phyloP scores from a whole-genome alignment of 2,888 invertebrate genomes.

The Drosophila eohydei region DNA sequence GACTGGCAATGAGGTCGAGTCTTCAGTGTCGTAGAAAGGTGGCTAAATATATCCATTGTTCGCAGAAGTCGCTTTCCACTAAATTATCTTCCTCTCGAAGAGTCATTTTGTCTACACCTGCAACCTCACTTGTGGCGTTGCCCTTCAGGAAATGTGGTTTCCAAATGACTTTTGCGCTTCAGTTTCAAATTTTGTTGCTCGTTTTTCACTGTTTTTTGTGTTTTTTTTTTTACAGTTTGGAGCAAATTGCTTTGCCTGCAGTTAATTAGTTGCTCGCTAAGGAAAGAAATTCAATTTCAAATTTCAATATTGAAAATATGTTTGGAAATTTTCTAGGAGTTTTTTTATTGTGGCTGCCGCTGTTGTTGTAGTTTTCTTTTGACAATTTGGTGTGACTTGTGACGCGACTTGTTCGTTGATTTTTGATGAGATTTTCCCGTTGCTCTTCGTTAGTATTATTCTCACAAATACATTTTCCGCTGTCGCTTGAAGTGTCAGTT shows the following conservation, averaged over 20 bases:
- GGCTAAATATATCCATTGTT: neutral
- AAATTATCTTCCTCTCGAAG: neutral
- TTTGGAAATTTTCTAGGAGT: conserved; percentile 28
- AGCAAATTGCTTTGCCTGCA: conserved; percentile 33
- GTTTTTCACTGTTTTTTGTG: neutral
- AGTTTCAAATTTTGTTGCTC: conserved; percentile 11
- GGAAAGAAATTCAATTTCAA: conserved; percentile 33
- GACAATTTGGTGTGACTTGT: conserved; percentile 60
- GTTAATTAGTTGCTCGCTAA: conserved; percentile 51
- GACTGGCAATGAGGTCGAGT: too few species aligned
- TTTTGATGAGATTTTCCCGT: conserved; percentile 44
- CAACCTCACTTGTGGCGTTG: neutral
- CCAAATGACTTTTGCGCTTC: conserved; percentile 11
- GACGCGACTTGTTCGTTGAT: conserved; percentile 62
- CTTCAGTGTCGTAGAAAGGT: neutral
- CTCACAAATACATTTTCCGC: conserved; percentile 17
- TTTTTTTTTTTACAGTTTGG: conserved; percentile 17
- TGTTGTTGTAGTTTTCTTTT: conserved; percentile 30
- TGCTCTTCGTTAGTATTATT: conserved; percentile 14
- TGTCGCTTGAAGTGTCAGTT: conserved; percentile 77
- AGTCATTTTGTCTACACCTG: neutral
- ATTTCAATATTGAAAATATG: conserved; percentile 37
- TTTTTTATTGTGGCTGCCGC: neutral
- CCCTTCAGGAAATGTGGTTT: conserved; percentile 1
- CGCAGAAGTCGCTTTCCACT: neutral